Evolutionary conservation across 2,888 invertebrate genomes (phyloP).

Genomic region (Lottia scabra): DNA sequence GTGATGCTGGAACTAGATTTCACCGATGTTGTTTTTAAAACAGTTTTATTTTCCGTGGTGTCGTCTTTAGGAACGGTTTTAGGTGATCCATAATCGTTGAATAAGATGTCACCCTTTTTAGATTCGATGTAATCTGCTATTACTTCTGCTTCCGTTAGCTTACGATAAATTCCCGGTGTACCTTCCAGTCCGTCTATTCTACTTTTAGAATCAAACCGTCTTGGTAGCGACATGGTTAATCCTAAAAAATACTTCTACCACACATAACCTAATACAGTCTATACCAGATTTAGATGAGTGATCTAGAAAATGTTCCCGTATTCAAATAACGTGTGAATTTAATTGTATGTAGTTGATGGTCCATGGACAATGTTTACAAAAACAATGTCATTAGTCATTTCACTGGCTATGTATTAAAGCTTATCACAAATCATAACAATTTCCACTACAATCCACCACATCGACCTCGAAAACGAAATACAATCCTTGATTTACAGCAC

Average conservation of each 20-base stretch:
- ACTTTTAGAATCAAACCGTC: background rate
- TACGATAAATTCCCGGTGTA: conserved; percentile 24
- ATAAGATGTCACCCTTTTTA: background rate
- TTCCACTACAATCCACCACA: no score
- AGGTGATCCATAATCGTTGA: background rate
- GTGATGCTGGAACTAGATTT: background rate
- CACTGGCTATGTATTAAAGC: background rate
- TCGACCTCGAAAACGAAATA: no score
- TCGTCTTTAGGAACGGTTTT: background rate
- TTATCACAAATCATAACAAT: no score
- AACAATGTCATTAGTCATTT: conserved; percentile 3
- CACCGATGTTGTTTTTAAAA: background rate
- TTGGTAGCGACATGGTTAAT: background rate
- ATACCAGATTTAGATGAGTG: no score
- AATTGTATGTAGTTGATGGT: background rate
- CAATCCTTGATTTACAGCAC: no score
- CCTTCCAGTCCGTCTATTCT: background rate
- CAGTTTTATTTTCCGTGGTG: background rate
- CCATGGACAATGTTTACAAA: background rate
- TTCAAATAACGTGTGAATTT: no score
- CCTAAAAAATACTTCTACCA: no score
- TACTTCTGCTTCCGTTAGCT: conserved; percentile 25
- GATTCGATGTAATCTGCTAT: conserved; percentile 8
- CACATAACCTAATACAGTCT: no score
- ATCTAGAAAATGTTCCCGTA: no score